Evolutionary conservation across 2,888 invertebrate species (phyloP).

Genomic region (Liodrosophila aerea): DNA sequence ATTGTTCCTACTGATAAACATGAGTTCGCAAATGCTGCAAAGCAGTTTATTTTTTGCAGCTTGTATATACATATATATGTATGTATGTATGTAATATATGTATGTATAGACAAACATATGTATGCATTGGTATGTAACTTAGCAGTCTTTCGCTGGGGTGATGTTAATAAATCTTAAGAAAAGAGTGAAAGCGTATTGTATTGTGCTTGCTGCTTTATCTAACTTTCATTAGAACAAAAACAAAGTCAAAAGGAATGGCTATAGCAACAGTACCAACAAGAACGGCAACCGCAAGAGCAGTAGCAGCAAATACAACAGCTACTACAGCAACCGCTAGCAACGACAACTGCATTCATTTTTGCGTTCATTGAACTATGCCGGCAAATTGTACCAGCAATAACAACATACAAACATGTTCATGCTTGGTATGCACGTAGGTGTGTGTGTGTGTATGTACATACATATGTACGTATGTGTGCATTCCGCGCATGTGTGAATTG

Average conservation of each 20-base stretch:
- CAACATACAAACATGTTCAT: constrained; percentile 6
- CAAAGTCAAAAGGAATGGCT: constrained; percentile 10
- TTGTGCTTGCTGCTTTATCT: constrained; percentile 59
- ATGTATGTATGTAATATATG: constrained; percentile 12
- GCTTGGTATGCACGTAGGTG: not conserved
- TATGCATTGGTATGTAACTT: too few relatives aligned
- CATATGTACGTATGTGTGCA: not conserved
- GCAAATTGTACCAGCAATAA: constrained; percentile 56
- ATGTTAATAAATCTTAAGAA: constrained; percentile 49
- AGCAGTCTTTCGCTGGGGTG: constrained; percentile 32
- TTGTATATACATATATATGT: constrained; percentile 2
- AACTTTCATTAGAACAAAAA: constrained; percentile 68
- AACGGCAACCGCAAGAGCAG: constrained; percentile 19
- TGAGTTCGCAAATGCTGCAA: too few relatives aligned
- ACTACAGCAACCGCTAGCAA: constrained; percentile 18
- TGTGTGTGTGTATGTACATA: constrained; percentile 3
- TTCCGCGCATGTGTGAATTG: too few relatives aligned
- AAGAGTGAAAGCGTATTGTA: constrained; percentile 21
- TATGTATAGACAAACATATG: too few relatives aligned
- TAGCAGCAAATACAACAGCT: constrained; percentile 29
- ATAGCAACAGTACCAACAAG: constrained; percentile 16
- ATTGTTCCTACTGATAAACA: too few relatives aligned
- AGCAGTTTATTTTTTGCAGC: too few relatives aligned
- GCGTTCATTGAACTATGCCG: constrained; percentile 72
- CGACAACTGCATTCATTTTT: constrained; percentile 57